phyloP scores from a whole-genome alignment of 1,140 invertebrate genomes.

The Chelonus insularis region DNA sequence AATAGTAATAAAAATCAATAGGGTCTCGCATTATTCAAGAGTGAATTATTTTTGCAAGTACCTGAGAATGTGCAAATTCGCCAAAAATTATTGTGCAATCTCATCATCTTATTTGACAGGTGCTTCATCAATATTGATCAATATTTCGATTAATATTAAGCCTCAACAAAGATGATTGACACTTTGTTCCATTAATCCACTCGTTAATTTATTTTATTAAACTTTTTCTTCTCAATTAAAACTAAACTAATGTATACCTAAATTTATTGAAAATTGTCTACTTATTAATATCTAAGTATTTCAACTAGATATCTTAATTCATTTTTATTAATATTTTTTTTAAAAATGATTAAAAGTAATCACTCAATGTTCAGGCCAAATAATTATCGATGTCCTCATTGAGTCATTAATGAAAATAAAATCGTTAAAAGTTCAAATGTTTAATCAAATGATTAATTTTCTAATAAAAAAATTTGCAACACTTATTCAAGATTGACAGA shows the following conservation, averaged over 20 bases:
- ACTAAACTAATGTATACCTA: too few relatives aligned
- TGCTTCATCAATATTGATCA: too few relatives aligned
- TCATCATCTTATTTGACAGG: not conserved
- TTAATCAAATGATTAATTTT: conserved; percentile 24
- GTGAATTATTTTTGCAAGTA: not conserved
- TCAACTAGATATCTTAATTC: not conserved
- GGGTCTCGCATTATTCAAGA: not conserved
- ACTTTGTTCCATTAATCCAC: not conserved
- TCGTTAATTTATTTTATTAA: not conserved
- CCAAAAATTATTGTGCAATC: conserved; percentile 13
- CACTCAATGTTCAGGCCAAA: not conserved
- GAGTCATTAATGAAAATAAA: not conserved
- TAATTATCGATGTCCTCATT: conserved; percentile 5
- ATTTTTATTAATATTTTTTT: not conserved
- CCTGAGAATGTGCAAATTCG: not conserved
- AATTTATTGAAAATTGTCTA: not conserved
- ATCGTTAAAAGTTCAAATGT: conserved; percentile 14
- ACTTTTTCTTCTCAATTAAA: too few relatives aligned
- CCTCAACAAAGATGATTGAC: not conserved
- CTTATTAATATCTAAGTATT: not conserved
- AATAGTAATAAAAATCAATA: conserved; percentile 1
- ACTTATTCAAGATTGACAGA: conserved; percentile 8
- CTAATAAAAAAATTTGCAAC: conserved; percentile 25
- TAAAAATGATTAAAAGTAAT: not conserved
- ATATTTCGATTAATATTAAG: not conserved